Base-by-base conservation (phyloP, 2,888 invertebrate species). In the Lucinisca nassula region DNA sequence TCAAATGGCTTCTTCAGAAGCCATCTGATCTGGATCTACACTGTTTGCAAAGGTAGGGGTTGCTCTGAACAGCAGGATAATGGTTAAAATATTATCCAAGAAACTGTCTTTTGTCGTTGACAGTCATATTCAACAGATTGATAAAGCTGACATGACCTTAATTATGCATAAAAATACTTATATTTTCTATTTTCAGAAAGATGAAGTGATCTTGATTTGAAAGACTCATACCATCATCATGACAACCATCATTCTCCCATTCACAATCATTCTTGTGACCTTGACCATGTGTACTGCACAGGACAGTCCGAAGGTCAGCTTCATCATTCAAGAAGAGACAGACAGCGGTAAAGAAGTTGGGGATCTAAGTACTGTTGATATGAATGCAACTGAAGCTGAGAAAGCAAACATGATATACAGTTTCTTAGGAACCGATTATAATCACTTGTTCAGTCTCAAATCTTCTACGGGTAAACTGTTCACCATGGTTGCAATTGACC, bases 401-500 rank as follows among this genome's bases (percentile, higher is more conserved):
- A 84, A 79, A 17, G 27, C 30, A 27, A 76, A 51, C 24, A 37
- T 84, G 49, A 67, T 73, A 10, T 90, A 82, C 14, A 78, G 27
- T n/a, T 84, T 87, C 32, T 30, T 79, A 17, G 40, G 12, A 40
- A 78, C 55, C 14, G 49, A 75, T 14, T 73, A 87, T 76, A 32
- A 72, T n/a, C 37, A 37, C 32, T 51, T 82, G 55, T 90, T 92
- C 55, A 88, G 77, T 17, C 72, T 92, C 1, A 49, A 89, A 2
- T 76, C 82, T 67, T 30, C 14, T 10, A 80, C 79, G 21, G 90
- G 90, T 17, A 80, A 84, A 70, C 24, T 90, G 14, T 85, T 37
- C 38, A 89, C 90, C 10, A 84, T 84, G 78, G 84, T 87, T 21
- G 75, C 79, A 17, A 84, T 90, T 21, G 90, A 90, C 74, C 82